These are phyloP conservation scores for Amaurobius ferox DNA, from an alignment of 2,888 invertebrate species.

Conservation along the genomic window DNA sequence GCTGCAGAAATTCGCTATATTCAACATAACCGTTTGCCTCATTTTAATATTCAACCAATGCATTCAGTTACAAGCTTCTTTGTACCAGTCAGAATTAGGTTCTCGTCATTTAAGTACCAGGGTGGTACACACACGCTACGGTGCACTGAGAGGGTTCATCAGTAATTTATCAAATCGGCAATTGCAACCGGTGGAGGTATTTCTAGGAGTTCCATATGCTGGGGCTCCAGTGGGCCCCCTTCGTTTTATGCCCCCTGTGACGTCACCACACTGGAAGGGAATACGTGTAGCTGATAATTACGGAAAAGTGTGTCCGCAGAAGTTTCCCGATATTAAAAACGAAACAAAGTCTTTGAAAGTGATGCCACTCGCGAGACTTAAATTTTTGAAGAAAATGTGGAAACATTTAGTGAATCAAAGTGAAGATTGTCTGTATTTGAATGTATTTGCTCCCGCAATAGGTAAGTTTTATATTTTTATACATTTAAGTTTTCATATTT, in stretches of 20 bases:
- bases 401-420: constrained; percentile 93
- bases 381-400: constrained; percentile 89
- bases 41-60: too few species aligned
- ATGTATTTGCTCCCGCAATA: constrained; percentile 95
- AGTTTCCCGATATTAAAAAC: constrained; percentile 81
- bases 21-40: too few species aligned
- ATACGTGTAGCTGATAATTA: constrained; percentile 86
- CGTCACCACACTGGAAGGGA: constrained; percentile 85
- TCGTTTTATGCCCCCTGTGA: constrained; percentile 96
- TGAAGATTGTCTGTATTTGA: constrained; percentile 97
- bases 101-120: constrained; percentile 79
- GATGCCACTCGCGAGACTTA: constrained; percentile 93
- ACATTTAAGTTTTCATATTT: too few species aligned
- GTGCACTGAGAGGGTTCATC: constrained; percentile 84
- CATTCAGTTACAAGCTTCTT: not conserved
- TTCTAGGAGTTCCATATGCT: constrained; percentile 89
- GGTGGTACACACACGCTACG: constrained; percentile 91
- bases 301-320: constrained; percentile 88
- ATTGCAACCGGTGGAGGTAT: constrained; percentile 81
- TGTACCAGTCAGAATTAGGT: constrained; percentile 42
- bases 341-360: constrained; percentile 89
- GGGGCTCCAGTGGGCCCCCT: constrained; percentile 92
- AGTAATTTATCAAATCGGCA: constrained; percentile 73
- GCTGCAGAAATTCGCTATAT: too few species aligned
- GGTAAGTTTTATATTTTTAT: constrained; percentile 82